These are phyloP conservation scores for Tipula vernalis DNA, from an alignment of 2,888 invertebrate species.

Conservation along the genomic window DNA sequence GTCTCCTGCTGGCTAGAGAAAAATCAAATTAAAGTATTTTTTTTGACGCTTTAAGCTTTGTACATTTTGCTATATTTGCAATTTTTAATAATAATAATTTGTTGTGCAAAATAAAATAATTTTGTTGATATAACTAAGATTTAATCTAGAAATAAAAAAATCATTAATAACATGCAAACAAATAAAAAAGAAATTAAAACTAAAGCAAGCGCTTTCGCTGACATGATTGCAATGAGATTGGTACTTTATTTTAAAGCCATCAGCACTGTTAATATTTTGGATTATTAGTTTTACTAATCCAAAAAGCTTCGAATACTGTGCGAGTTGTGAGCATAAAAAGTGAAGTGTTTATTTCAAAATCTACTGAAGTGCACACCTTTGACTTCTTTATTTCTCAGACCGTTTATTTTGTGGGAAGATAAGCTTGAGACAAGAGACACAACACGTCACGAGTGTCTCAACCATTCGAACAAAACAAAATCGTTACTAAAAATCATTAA, in stretches of 20 bases:
- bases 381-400: too few relatives aligned
- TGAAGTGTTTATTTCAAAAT: too few relatives aligned
- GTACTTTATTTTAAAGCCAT: not conserved
- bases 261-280: too few relatives aligned
- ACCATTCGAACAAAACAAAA: too few relatives aligned
- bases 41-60: not conserved
- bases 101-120: not conserved
- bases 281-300: too few relatives aligned
- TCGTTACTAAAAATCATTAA: too few relatives aligned
- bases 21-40: constrained; percentile 7
- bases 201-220: not conserved
- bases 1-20: constrained; percentile 36
- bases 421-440: too few relatives aligned
- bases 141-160: not conserved
- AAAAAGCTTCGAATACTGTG: too few relatives aligned
- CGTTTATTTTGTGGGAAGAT: too few relatives aligned
- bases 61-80: not conserved
- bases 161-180: not conserved
- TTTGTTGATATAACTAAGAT: not conserved
- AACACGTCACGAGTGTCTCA: too few relatives aligned
- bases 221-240: not conserved
- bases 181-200: not conserved
- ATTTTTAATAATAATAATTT: not conserved
- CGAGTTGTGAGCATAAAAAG: too few relatives aligned
- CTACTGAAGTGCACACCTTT: too few relatives aligned